A percentile compares a stretch with the other conserved stretches of the same genome.
Conservation (phyloP, 92 coral and sea anemone species). For the Epizoanthus stellaris region DNA sequence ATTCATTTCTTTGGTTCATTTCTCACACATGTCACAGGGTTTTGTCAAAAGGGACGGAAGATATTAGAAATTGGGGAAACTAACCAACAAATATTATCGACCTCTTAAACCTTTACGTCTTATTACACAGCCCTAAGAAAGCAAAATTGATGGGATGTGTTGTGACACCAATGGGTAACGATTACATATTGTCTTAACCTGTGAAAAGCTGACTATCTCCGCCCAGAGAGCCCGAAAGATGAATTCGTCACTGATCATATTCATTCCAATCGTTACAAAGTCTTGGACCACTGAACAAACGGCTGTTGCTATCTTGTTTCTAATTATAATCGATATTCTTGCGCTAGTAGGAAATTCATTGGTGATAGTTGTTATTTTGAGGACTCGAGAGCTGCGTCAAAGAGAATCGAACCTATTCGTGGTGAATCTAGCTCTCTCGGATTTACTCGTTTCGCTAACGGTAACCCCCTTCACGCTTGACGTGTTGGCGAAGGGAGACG, state of each 20-base stretch:
- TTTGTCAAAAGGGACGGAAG: no score
- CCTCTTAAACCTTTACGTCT: no score
- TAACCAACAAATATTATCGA: no score
- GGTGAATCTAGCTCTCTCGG: slow-evolving; percentile 58
- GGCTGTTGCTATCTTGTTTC: background rate
- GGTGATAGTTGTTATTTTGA: slow-evolving; percentile 51
- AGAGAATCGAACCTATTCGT: slow-evolving; percentile 57
- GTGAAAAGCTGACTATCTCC: no score
- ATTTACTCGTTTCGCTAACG: slow-evolving; percentile 54
- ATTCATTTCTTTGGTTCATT: no score
- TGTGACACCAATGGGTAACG: no score
- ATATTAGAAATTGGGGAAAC: no score
- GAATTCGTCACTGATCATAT: background rate
- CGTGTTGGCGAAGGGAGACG: slow-evolving; percentile 24
- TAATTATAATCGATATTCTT: background rate
- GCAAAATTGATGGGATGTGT: no score
- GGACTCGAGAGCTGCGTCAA: slow-evolving; percentile 49
- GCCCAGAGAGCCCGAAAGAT: background rate
- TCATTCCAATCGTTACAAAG: background rate
- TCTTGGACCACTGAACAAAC: background rate
- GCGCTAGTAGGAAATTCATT: slow-evolving; percentile 25
- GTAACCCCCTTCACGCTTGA: slow-evolving; percentile 59
- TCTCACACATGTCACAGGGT: no score
- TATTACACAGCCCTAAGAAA: no score
- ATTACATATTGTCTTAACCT: no score